Evolutionary conservation across 2,888 invertebrate species (phyloP), one percentile per base, ranked within the genome.

Genomic region (Lasioglossum pauxillum): DNA sequence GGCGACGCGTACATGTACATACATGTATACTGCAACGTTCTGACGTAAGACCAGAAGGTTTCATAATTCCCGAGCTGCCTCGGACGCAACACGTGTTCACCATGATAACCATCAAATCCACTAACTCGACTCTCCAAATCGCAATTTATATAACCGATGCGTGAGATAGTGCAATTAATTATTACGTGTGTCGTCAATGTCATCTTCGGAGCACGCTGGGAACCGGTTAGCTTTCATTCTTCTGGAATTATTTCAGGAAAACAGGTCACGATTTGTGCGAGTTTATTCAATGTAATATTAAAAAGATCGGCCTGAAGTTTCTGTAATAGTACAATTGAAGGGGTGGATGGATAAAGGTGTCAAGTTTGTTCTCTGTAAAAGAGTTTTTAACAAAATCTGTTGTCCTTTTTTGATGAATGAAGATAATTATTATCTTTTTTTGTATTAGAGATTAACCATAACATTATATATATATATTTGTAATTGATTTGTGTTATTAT

Each of bases 1-100:
- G 81, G 75, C 78, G 83, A 88, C 88, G 86, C 90, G 87, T 91
- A 84, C 72, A 72, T 16, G 5, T 46, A 16, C 78, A 53, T 27
- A 76, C 60, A 84, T 89, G 92, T 16, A 16, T 16, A 64, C 64
- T 92, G 92, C 91, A 92, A 90, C 83, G 84, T 87, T 87, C 83
- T 93, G 92, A 85, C 90, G 93, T 83, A 93, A 94, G 81, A 78
- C 64, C 67, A 84, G 90, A 89, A 31, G 14, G n/a, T 93, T 93
- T 93, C 92, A 88, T 91, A 93, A 94, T 91, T 19, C 85, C 81
- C 87, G 84, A 84, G 85, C 84, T 88, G 88, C 86, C 35, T 35
- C 35, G 67, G 67, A 64, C 35, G 67, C 31, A 67, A 64, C 64
- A 16, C 31, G 16, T 64, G 64, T 64, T 64, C 64, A 64, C 64